Percentiles rank a stretch among this genome's conserved stretches.
phyloP scores from a whole-genome alignment of 2,797 vertebrate species.

The Otolemur crassicaudatus region DNA sequence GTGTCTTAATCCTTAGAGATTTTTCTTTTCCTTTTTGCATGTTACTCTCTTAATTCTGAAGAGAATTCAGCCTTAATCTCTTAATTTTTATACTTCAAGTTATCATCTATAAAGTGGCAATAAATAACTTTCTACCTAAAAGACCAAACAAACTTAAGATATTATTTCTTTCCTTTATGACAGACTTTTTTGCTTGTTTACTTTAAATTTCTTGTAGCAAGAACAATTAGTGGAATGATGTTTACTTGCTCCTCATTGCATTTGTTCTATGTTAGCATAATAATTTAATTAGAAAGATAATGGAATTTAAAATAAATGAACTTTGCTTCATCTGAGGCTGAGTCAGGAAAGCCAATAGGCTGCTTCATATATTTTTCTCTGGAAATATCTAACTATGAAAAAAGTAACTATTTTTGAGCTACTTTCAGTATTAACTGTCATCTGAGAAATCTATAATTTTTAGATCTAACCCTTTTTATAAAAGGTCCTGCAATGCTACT shows the following conservation, averaged over 20 bases:
- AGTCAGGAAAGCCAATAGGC: neutral
- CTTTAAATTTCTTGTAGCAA: neutral
- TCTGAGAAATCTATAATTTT: neutral
- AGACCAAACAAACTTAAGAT: neutral
- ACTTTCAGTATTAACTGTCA: neutral
- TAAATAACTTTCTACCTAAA: neutral
- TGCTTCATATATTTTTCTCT: neutral
- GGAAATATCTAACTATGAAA: constrained; percentile 40
- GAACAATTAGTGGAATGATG: neutral
- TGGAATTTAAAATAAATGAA: constrained; percentile 34
- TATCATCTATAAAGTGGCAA: neutral
- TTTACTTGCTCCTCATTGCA: neutral
- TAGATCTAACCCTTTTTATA: neutral
- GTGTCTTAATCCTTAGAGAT: neutral
- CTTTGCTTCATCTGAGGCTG: neutral
- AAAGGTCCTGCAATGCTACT: neutral
- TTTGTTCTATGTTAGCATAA: neutral
- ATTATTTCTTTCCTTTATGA: neutral
- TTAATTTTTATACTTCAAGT: neutral
- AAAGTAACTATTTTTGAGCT: neutral
- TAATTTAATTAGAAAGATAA: constrained; percentile 41
- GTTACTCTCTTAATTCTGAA: neutral
- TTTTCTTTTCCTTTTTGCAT: neutral
- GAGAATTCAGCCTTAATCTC: neutral
- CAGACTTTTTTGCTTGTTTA: neutral